phyloP scores from a whole-genome alignment of 1,140 invertebrate genomes.

The Oryzaephilus surinamensis region DNA sequence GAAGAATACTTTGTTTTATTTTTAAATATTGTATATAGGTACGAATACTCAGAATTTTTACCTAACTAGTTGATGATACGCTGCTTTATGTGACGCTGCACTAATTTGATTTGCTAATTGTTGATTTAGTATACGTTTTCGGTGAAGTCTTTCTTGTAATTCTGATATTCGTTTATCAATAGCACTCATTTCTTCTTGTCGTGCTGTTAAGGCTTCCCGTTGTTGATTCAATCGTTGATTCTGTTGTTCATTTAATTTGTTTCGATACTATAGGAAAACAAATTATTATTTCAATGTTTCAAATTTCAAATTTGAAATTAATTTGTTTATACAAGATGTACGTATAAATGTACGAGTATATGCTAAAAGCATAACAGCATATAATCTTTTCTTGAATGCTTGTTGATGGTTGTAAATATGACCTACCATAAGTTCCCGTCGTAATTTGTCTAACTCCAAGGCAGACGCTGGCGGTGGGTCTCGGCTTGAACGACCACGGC shows the following conservation, averaged over 20 bases:
- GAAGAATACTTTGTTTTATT: too few species aligned
- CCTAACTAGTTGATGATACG: slow-evolving; percentile 34
- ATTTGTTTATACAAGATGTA: too few species aligned
- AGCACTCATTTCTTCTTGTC: slow-evolving; percentile 79
- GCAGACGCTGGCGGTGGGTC: slow-evolving; percentile 57
- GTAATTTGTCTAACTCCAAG: slow-evolving; percentile 81
- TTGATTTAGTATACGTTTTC: slow-evolving; percentile 76
- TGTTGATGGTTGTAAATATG: too few species aligned
- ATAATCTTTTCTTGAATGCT: too few species aligned
- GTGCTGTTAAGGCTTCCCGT: slow-evolving; percentile 69
- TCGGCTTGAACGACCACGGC: slow-evolving; percentile 45
- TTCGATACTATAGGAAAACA: slow-evolving; percentile 66
- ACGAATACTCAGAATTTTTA: slow-evolving; percentile 9
- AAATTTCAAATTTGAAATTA: too few species aligned
- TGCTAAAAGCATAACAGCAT: too few species aligned
- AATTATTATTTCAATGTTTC: too few species aligned
- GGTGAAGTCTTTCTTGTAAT: slow-evolving; percentile 78
- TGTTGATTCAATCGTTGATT: slow-evolving; percentile 77
- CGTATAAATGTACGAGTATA: too few species aligned
- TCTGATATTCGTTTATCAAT: slow-evolving; percentile 91
- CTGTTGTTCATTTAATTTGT: slow-evolving; percentile 92
- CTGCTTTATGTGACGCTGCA: slow-evolving; percentile 34
- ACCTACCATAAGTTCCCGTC: slow-evolving; percentile 80
- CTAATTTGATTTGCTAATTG: slow-evolving; percentile 68
- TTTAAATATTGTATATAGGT: too few species aligned